Evolutionary conservation across 2,888 invertebrate genomes (phyloP).

Genomic region (Philopedon plagiatum): DNA sequence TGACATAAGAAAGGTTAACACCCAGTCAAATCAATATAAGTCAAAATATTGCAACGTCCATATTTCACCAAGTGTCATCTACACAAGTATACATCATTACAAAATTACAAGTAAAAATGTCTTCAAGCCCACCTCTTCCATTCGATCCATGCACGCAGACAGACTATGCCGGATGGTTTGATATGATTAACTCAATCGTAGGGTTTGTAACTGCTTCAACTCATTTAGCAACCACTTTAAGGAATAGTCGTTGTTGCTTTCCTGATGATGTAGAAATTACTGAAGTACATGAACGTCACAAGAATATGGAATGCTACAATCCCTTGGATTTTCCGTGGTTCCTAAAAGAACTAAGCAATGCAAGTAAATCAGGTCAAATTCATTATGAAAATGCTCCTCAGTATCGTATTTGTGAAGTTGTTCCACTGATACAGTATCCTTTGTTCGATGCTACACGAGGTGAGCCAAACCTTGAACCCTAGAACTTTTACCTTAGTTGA

Average conservation of each 20-base stretch:
- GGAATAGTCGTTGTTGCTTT: constrained; percentile 27
- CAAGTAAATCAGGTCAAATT: background rate
- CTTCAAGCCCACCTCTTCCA: constrained; percentile 28
- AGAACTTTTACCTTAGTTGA: constrained; percentile 31
- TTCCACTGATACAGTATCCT: constrained; percentile 22
- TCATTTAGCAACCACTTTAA: constrained; percentile 25
- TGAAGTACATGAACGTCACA: background rate
- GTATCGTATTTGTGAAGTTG: background rate
- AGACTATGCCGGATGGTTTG: constrained; percentile 44
- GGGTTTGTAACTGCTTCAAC: constrained; percentile 46
- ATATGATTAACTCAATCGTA: constrained; percentile 41
- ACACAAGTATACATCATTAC: background rate
- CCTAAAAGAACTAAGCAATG: background rate
- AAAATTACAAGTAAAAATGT: constrained; percentile 38
- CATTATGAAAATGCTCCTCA: background rate
- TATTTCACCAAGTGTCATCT: background rate
- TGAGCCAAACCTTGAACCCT: constrained; percentile 36
- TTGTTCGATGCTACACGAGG: background rate
- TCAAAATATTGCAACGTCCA: background rate
- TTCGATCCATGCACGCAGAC: constrained; percentile 9
- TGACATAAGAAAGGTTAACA: background rate
- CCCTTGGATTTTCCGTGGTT: constrained; percentile 38
- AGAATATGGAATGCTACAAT: background rate
- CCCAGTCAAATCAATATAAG: background rate
- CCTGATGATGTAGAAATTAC: constrained; percentile 8